phyloP scores from a whole-genome alignment of 2,113 vertebrate species.

The Corythaixoides concolor region DNA sequence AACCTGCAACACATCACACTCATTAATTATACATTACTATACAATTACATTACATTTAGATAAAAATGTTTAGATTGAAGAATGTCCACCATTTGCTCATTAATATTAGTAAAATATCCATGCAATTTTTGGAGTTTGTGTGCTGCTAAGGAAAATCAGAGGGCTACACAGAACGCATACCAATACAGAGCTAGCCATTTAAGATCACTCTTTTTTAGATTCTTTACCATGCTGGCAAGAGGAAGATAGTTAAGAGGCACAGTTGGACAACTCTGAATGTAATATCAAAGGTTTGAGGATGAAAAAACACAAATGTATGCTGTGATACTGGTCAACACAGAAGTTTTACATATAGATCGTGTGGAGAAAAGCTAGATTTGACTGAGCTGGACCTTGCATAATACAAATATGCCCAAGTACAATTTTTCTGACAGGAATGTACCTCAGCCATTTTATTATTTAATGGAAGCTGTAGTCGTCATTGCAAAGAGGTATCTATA shows the following conservation, averaged over 20 bases:
- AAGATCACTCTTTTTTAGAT: constrained; percentile 3
- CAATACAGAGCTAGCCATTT: background rate
- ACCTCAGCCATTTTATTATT: background rate
- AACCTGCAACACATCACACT: background rate
- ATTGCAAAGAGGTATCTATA: background rate
- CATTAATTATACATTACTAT: constrained; percentile 31
- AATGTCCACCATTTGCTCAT: background rate
- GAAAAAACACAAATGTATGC: constrained; percentile 35
- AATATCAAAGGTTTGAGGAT: constrained; percentile 38
- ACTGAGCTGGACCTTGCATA: background rate
- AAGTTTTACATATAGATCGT: background rate
- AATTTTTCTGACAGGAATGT: background rate
- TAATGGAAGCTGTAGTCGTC: background rate
- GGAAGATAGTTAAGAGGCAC: constrained; percentile 36
- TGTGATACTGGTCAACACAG: constrained; percentile 44
- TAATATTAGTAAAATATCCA: constrained; percentile 36
- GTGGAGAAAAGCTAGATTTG: background rate
- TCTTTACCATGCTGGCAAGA: background rate
- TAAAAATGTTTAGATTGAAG: constrained; percentile 44
- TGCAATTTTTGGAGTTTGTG: constrained; percentile 14
- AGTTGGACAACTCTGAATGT: constrained; percentile 48
- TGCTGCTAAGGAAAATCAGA: constrained; percentile 16
- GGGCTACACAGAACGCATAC: background rate
- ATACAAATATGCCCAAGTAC: background rate
- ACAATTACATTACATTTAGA: constrained; percentile 23